Evolutionary conservation across 35 echinoderm and acorn worm genomes (phyloP), one percentile per base, ranked within the genome.

Genomic region (Lytechinus variegatus): DNA sequence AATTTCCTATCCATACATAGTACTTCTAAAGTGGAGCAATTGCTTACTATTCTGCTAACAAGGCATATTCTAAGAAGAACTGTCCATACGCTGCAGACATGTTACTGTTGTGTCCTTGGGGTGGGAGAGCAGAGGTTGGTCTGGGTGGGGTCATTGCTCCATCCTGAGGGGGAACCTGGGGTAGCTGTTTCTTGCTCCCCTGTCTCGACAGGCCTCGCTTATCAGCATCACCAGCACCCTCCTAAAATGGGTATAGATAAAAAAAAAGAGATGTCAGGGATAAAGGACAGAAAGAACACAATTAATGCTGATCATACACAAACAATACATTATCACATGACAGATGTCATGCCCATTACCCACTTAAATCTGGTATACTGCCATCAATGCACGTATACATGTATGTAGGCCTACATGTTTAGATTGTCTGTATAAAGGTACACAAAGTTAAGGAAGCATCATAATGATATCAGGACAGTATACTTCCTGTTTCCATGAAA

Each of bases 11-110:
- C 33, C 33, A 44, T 2, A 44, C 33, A 44, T 44, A 44, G 33
- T 44, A 44, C 56, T 79, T 54, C 21, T 53, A 24, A 97, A n/a
- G 16, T 91, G 28, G 9, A 91, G 9, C 72, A 54, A 24, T n/a
- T 1, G 94, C 98, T 98, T 97, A 99, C 98, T 97, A 99, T 95
- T 99, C 98, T 87, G 98, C 97, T 95, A 99, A 91, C 54, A 99
- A 89, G 24, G 98, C 97, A 96, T 99, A 99, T 89, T 99, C 98
- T 86, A 99, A 92, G 66, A 98, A 99, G 86, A 98, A 97, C 29
- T 97, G 98, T 88, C 98, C 98, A 89, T 99, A 99, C 27, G 97
- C 93, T 52, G 94, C 96, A 44, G 33, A 44, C 92, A 94, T 54
- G 12, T 94, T 54, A 53, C 95, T 97, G 87, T 98, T 95, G 52